Evolutionary conservation across 2,888 invertebrate genomes (phyloP), one percentile per base, ranked within the genome.

Genomic region (Patella ulyssiponensis): DNA sequence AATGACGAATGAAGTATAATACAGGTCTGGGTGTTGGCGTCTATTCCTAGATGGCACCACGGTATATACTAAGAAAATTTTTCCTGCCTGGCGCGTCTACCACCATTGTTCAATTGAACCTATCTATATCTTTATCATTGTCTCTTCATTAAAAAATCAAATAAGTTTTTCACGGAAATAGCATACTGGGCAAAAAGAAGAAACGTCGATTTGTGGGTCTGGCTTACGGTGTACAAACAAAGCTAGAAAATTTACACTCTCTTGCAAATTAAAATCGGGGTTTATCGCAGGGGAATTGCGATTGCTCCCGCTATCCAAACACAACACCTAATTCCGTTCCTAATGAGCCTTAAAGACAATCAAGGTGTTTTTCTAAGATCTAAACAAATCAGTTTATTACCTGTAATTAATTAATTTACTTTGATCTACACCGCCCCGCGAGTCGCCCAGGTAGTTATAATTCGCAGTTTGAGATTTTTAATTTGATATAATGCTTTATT

Each of bases 341-440:
- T 64, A 64, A 64, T 64, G 64, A 64, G 23, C 20, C 20, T 23
- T 15, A 64, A 23, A 23, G 14, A 64, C 64, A 64, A 64, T 64
- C 64, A 64, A 64, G 64, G 64, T 64, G 64, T 64, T 64, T 64
- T 64, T 64, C 20, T 64, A 64, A 64, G 64, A 64, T 64, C 20
- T 64, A 64, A 64, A 64, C 64, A 64, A 64, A 64, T 64, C 20
- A 64, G 64, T 64, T 64, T 64, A 64, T 64, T 64, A 64, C 64
- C 64, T 64, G 64, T 64, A 44, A 44, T 64, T 64, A 64, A 64
- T 64, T 64, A 64, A 64, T 12, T 11, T 11, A 12, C 20, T 64
- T 64, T 64, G 64, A 64, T 20, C 12, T 64, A 23, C 23, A 15
- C 64, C 64, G 64, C 64, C 64, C 20, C 20, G 64, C 20, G 64